Evolutionary conservation across 2,797 vertebrate species (phyloP).

Genomic region (Siniperca obscura): DNA sequence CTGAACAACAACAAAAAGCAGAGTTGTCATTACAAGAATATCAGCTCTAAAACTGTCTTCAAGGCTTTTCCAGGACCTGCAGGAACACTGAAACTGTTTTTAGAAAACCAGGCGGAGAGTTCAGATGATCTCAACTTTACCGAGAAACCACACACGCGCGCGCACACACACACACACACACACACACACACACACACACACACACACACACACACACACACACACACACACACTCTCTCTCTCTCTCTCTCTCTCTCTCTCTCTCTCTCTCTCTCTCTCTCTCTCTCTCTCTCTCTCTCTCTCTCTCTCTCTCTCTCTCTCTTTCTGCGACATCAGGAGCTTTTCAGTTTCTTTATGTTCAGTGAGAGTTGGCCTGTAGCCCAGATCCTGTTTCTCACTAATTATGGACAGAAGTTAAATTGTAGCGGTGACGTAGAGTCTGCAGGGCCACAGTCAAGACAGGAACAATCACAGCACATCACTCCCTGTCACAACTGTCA

Average conservation of each 20-base stretch:
- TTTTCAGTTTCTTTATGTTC: constrained; percentile 51
- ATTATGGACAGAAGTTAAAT: constrained; percentile 69
- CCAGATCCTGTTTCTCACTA: constrained; percentile 64
- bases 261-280: too few relatives aligned
- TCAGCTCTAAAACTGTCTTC: constrained; percentile 28
- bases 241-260: too few relatives aligned
- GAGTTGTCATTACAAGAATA: constrained; percentile 20
- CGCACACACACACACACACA: constrained; percentile 37
- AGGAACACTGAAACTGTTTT: constrained; percentile 51
- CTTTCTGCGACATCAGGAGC: constrained; percentile 27
- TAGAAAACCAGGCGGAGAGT: constrained; percentile 40
- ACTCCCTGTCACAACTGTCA: constrained; percentile 47
- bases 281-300: too few relatives aligned
- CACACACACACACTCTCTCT: constrained; percentile 36
- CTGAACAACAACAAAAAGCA: neutral
- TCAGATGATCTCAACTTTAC: constrained; percentile 59
- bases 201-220: constrained; percentile 37
- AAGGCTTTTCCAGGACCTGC: constrained; percentile 45
- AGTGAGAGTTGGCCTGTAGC: constrained; percentile 42
- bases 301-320: too few relatives aligned
- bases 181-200: constrained; percentile 36
- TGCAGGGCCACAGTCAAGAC: constrained; percentile 18
- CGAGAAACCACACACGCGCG: constrained; percentile 42
- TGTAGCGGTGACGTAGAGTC: constrained; percentile 49
- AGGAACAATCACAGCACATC: neutral